Percentiles rank a stretch among this genome's conserved stretches.
Evolutionary conservation across 1,140 invertebrate species (phyloP).

Genomic region (Tribolium castaneum): DNA sequence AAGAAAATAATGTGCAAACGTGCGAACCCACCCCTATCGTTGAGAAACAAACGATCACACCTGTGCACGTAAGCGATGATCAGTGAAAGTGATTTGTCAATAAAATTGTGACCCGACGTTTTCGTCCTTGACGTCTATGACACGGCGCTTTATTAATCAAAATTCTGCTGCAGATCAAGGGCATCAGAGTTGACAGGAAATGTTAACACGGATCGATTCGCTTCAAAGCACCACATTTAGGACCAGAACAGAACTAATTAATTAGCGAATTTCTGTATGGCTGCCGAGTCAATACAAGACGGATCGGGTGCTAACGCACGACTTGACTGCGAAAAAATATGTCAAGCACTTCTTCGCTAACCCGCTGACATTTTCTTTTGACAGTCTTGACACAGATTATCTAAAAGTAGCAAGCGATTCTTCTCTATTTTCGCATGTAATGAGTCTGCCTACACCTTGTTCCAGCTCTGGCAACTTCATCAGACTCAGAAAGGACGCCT

Average conservation of each 20-base stretch:
- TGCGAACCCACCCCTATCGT: slow-evolving; percentile 26
- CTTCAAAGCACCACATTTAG: slow-evolving; percentile 34
- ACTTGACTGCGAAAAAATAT: neutral
- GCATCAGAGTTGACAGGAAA: slow-evolving; percentile 20
- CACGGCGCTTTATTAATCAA: slow-evolving; percentile 31
- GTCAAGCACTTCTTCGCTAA: neutral
- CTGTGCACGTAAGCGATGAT: slow-evolving; percentile 34
- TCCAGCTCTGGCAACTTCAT: neutral
- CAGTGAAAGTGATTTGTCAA: slow-evolving; percentile 30
- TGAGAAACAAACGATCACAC: slow-evolving; percentile 20
- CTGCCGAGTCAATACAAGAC: neutral
- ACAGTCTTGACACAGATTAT: neutral
- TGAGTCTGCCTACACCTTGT: neutral
- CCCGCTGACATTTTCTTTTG: slow-evolving; percentile 12
- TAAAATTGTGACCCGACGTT: slow-evolving; percentile 26
- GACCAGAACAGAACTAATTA: slow-evolving; percentile 35
- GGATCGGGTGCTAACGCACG: neutral
- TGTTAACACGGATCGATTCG: slow-evolving; percentile 36
- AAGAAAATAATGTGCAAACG: slow-evolving; percentile 26
- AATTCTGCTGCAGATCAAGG: slow-evolving; percentile 24
- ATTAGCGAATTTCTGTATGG: slow-evolving; percentile 15
- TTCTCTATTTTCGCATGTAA: neutral
- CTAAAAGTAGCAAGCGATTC: neutral
- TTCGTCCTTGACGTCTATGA: slow-evolving; percentile 20
- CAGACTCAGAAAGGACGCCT: neutral